Evolutionary conservation across 2,888 invertebrate genomes (phyloP).

Genomic region (Perizoma flavofasciatum): DNA sequence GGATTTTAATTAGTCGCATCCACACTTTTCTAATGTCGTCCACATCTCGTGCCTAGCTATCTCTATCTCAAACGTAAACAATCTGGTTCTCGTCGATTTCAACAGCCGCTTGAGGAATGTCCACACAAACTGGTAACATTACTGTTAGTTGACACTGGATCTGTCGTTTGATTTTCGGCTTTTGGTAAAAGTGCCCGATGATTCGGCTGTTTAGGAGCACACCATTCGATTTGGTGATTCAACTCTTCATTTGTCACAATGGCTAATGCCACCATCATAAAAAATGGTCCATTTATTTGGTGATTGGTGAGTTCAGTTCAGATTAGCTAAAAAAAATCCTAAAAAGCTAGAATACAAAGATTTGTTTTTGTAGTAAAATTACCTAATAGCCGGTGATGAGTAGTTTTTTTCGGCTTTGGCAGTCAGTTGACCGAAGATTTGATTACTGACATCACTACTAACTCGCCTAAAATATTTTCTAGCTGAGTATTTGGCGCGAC

Average conservation of each 20-base stretch:
- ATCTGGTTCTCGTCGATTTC: constrained; percentile 75
- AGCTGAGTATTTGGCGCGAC: constrained; percentile 52
- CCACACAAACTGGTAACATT: constrained; percentile 52
- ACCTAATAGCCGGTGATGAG: too few relatives aligned
- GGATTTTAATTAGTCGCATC: constrained; percentile 42
- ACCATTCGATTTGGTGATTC: too few relatives aligned
- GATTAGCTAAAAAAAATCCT: too few relatives aligned
- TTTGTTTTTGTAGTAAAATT: too few relatives aligned
- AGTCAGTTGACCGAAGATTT: neutral
- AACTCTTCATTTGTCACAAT: too few relatives aligned
- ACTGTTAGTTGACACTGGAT: constrained; percentile 28
- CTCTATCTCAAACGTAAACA: constrained; percentile 79
- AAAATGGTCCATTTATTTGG: too few relatives aligned
- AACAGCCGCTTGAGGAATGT: constrained; percentile 62
- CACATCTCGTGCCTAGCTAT: constrained; percentile 69
- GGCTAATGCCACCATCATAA: too few relatives aligned
- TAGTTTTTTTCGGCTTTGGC: neutral
- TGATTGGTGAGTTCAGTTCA: too few relatives aligned
- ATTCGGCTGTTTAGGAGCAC: constrained; percentile 6
- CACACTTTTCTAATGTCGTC: constrained; percentile 41
- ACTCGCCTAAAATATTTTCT: constrained; percentile 53
- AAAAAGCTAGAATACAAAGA: too few relatives aligned
- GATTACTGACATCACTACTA: constrained; percentile 43
- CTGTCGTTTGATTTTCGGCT: constrained; percentile 21
- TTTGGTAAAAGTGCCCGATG: constrained; percentile 30